Percentiles rank a stretch among this genome's conserved stretches.
These are phyloP conservation scores for Corbicula japonica DNA, from an alignment of 2,888 invertebrate species.

Conservation along the genomic window DNA sequence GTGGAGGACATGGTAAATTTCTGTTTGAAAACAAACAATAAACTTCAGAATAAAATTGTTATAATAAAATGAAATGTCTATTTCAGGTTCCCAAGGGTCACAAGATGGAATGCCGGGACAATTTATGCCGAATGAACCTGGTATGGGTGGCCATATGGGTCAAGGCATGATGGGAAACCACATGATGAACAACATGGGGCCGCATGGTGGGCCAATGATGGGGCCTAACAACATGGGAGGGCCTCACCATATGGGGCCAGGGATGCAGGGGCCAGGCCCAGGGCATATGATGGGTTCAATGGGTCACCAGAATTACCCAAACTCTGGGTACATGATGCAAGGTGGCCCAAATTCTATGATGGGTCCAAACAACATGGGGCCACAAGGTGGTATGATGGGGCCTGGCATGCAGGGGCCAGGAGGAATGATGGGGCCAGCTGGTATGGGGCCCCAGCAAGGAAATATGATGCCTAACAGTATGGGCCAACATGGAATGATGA, in stretches of 20 bases:
- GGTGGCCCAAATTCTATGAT: conserved; percentile 64
- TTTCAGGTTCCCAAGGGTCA: conserved; percentile 81
- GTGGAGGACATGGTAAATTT: no score
- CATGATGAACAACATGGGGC: conserved; percentile 79
- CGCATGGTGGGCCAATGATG: conserved; percentile 75
- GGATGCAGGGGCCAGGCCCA: conserved; percentile 61
- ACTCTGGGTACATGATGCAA: conserved; percentile 63
- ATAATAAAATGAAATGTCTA: no score
- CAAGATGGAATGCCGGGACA: conserved; percentile 83
- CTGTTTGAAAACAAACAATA: no score
- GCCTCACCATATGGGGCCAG: conserved; percentile 68
- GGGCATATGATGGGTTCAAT: conserved; percentile 66
- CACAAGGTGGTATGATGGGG: conserved; percentile 68
- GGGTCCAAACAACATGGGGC: conserved; percentile 61
- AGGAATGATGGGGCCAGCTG: conserved; percentile 68
- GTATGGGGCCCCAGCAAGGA: conserved; percentile 62
- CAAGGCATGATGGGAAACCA: conserved; percentile 75
- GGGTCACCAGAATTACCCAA: conserved; percentile 45
- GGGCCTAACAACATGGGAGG: conserved; percentile 82
- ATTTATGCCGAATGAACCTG: conserved; percentile 78
- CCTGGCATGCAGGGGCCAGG: conserved; percentile 66
- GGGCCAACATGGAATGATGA: conserved; percentile 61
- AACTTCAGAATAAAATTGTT: no score
- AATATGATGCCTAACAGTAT: conserved; percentile 71
- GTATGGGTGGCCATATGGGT: conserved; percentile 80